Base-by-base conservation (phyloP, 2,888 invertebrate genomes). In the Eulithis testata region DNA sequence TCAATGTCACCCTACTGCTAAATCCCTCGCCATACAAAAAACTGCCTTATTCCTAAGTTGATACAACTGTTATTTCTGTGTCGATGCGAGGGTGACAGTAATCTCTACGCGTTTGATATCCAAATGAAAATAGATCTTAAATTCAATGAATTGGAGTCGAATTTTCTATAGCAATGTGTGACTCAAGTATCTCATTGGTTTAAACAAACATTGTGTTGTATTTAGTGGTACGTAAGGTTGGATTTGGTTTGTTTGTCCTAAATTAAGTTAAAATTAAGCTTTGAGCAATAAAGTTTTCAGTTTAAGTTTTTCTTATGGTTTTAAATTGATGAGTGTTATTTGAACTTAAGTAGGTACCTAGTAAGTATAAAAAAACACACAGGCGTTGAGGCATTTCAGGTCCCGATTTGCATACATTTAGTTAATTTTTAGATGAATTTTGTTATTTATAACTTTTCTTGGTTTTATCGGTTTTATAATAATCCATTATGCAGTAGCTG, bases 1-100 rank as follows among this genome's bases (percentile, higher is more conserved):
- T 83, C 83, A 83, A 72, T 77, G 82, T 81, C 81, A 55, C 66
- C 68, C 73, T 74, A 66, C 80, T 45, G 60, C 65, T 67, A 69
- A 63, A 45, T 12, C 12, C n/a, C 4, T 11, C n/a, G 11, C 31
- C 58, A 63, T 55, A 43, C 64, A 11, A 60, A 65, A 66, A 43
- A 5, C 11, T 3, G 51, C 57, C 50, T 58, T 63, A 57, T 45
- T 9, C 11, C 49, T 8, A 27, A 3, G 9, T 2, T 0, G 0
- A 0, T 56, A 57, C 11, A 37, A 36, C 47, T 53, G 11, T 44
- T 7, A 53, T 50, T 60, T 9, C 37, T 3, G 14, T 57, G 36
- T 27, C 27, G 49, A 44, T 21, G 11, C 9, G n/a, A 47, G 31
- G 53, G 27, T 58, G 40, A 56, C 51, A 51, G 56, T 27, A 27